A percentile compares a stretch with the other conserved stretches of the same genome.
Evolutionary conservation across 2,888 invertebrate species (phyloP).

Genomic region (Lasioglossum pauxillum): DNA sequence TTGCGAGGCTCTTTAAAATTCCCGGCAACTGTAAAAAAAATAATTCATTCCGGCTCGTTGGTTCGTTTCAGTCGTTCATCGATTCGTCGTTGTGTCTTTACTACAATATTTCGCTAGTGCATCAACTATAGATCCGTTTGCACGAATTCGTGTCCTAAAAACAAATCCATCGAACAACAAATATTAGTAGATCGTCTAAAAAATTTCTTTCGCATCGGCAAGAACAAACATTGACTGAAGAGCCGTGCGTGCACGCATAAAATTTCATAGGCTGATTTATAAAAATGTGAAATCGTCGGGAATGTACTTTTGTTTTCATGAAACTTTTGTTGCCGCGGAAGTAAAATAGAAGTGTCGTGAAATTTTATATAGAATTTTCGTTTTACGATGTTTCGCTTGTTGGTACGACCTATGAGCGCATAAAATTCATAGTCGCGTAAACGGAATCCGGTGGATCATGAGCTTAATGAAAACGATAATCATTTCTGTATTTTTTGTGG

Average conservation of each 20-base stretch:
- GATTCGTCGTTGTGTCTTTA: not conserved
- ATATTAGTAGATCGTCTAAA: not conserved
- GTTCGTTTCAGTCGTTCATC: not conserved
- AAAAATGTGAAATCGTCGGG: not conserved
- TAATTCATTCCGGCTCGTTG: not conserved
- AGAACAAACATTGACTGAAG: not conserved
- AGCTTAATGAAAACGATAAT: not conserved
- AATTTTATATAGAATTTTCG: conserved; percentile 8
- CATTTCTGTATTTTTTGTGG: not conserved
- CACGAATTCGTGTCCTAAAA: not conserved
- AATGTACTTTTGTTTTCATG: not conserved
- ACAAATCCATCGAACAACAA: not conserved
- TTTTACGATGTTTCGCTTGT: not conserved
- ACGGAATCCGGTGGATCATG: not conserved
- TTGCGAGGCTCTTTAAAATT: not conserved
- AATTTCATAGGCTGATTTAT: not conserved
- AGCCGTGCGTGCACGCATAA: not conserved
- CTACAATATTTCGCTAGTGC: not conserved
- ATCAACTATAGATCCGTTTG: not conserved
- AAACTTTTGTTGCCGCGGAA: not conserved
- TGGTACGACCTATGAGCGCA: not conserved
- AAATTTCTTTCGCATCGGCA: not conserved
- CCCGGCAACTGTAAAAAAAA: not conserved
- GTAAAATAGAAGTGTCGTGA: not conserved
- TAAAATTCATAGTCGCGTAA: conserved; percentile 1